A percentile compares a stretch with the other conserved stretches of the same genome.
These are phyloP conservation scores for Apodemia mormo DNA, from an alignment of 2,888 invertebrate genomes.

Conservation along the genomic window DNA sequence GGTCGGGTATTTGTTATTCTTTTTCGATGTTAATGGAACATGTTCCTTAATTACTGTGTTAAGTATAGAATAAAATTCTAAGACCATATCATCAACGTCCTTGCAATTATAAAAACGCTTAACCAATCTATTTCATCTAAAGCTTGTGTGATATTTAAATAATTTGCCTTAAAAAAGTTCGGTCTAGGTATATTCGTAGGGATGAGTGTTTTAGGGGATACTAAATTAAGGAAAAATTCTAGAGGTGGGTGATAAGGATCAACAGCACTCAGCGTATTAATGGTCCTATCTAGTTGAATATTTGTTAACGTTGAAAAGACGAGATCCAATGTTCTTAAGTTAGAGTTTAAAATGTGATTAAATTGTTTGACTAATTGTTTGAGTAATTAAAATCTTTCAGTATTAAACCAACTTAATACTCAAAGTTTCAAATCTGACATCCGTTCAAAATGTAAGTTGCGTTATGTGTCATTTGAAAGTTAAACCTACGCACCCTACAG, in stretches of 20 bases:
- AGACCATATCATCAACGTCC: neutral
- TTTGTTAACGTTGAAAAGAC: neutral
- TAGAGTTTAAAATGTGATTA: neutral
- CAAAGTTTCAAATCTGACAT: no score
- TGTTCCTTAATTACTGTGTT: no score
- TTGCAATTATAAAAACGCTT: neutral
- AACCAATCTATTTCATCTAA: no score
- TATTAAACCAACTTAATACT: no score
- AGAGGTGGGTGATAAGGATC: neutral
- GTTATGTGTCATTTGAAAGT: no score
- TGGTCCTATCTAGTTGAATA: neutral
- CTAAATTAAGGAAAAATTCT: neutral
- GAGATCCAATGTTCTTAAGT: neutral
- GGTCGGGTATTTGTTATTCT: no score
- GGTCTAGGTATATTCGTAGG: neutral
- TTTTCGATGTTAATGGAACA: no score
- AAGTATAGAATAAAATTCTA: no score
- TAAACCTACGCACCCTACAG: no score
- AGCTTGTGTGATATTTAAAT: neutral
- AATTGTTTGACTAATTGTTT: no score
- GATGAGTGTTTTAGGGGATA: neutral
- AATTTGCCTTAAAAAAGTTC: neutral
- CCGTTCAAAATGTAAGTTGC: no score
- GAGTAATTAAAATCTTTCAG: no score
- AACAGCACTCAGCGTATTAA: neutral